phyloP scores from a whole-genome alignment of 2,113 vertebrate species.

The Motacilla alba region DNA sequence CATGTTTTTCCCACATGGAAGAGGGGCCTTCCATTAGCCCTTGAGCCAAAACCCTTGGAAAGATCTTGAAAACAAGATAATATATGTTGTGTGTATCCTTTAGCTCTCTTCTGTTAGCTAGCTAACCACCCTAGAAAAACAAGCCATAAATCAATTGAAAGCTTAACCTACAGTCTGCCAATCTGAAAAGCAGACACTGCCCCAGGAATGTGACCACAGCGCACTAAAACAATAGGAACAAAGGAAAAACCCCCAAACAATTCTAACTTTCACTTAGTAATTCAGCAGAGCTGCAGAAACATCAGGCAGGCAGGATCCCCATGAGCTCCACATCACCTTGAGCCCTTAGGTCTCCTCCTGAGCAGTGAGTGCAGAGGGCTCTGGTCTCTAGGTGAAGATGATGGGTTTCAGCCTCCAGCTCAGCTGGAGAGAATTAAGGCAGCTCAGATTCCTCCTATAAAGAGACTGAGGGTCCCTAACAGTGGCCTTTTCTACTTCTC shows the following conservation, averaged over 20 bases:
- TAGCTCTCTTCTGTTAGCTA: background rate
- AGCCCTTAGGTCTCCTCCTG: background rate
- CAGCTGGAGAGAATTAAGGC: background rate
- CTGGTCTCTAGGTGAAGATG: background rate
- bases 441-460: background rate
- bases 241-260: background rate
- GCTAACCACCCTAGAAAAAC: constrained; percentile 5
- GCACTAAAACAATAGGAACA: background rate
- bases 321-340: background rate
- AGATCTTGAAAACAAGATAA: constrained; percentile 4
- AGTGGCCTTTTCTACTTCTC: rapidly evolving
- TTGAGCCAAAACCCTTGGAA: background rate
- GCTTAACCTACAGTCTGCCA: background rate
- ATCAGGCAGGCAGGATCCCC: background rate
- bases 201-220: background rate
- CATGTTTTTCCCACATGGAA: background rate
- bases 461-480: rapidly evolving
- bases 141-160: constrained; percentile 50
- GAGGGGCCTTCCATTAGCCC: background rate
- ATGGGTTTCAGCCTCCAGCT: background rate
- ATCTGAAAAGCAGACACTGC: constrained; percentile 24
- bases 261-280: background rate
- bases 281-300: background rate
- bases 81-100: background rate
- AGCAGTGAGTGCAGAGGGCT: background rate